Base-by-base conservation (phyloP, 1,140 invertebrate species). In the Micrasema longulum region DNA sequence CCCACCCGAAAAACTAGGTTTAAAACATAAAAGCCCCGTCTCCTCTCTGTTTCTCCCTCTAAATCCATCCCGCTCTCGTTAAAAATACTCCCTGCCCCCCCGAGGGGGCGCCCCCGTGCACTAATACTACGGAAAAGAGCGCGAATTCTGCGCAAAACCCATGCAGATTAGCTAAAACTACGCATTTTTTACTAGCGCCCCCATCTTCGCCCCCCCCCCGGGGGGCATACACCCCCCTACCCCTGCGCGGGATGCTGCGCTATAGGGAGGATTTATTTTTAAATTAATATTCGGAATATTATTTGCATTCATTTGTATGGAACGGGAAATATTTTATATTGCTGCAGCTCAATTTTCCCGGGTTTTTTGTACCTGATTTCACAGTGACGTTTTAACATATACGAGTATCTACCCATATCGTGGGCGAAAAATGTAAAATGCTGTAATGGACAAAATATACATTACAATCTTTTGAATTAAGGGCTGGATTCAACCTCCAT, bases 131-230 rank as follows among this genome's bases (percentile, higher is more conserved):
- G 52, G 62, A 43, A 63, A 45, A 71, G 70, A 72, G 73, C 65
- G 69, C 64, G 66, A 75, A 75, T 75, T 75, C 73, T 75, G 73
- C 73, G 73, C 73, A 74, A 74, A 76, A 73, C 73, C 76, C 80
- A 83, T 83, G 83, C 80, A 84, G 84, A 85, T 85, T 85, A 85
- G 84, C 83, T 85, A 85, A 85, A 85, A 85, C 84, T 85, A 85
- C 82, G 84, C 81, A 84, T 83, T 85, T 85, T 85, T 85, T 82
- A 84, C 83, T 83, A 70, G 70, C 74, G 67, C 74, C 68, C 67
- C 76, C 79, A 45, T 47, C 9, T 47, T 63, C 60, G 7, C 35
- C 52, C 63, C 65, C 41, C 18, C 76, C 60, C 75, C 16, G 18
- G 47, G 18, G 47, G 47, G 18, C 9, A 20, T 5, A 60, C 50